A percentile compares a stretch with the other conserved stretches of the same genome.
Evolutionary conservation across 2,797 vertebrate species (phyloP).

Genomic region (Cyprinodon diabolis): DNA sequence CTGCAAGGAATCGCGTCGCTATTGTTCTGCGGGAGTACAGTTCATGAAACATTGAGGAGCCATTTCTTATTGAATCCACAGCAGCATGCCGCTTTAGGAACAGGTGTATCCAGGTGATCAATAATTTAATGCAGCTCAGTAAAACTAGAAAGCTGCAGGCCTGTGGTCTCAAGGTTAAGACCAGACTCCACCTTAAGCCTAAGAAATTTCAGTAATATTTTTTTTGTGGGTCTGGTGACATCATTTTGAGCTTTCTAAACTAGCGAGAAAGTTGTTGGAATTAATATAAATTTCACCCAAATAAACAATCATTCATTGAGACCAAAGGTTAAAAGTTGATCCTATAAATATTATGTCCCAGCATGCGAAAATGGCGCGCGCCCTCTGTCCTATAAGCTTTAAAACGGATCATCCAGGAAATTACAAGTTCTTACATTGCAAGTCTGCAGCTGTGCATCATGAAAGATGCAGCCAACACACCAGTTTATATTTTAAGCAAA

Average conservation of each 20-base stretch:
- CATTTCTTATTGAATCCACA: slow-evolving; percentile 56
- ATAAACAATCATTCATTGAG: background rate
- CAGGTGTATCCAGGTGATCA: slow-evolving; percentile 75
- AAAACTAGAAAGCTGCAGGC: slow-evolving; percentile 69
- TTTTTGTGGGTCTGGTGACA: background rate
- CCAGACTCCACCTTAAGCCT: background rate
- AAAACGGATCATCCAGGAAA: background rate
- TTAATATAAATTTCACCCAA: background rate
- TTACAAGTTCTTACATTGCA: background rate
- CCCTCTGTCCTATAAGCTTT: background rate
- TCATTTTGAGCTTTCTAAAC: background rate
- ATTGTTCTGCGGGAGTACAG: slow-evolving; percentile 64
- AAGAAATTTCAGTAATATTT: background rate
- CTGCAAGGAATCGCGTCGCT: slow-evolving; percentile 60
- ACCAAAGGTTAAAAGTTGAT: slow-evolving; percentile 7
- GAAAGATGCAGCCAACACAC: background rate
- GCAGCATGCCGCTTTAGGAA: slow-evolving; percentile 51
- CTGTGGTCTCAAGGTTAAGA: slow-evolving; percentile 38
- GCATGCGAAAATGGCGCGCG: background rate
- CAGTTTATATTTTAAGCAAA: background rate
- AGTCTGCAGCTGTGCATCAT: slow-evolving; percentile 12
- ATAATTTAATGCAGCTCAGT: slow-evolving; percentile 71
- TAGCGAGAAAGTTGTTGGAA: background rate
- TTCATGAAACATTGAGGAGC: slow-evolving; percentile 71
- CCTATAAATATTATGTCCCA: slow-evolving; percentile 23